These are phyloP conservation scores for Macrocentrus cingulum DNA, from an alignment of 1,140 invertebrate species.

Conservation along the genomic window DNA sequence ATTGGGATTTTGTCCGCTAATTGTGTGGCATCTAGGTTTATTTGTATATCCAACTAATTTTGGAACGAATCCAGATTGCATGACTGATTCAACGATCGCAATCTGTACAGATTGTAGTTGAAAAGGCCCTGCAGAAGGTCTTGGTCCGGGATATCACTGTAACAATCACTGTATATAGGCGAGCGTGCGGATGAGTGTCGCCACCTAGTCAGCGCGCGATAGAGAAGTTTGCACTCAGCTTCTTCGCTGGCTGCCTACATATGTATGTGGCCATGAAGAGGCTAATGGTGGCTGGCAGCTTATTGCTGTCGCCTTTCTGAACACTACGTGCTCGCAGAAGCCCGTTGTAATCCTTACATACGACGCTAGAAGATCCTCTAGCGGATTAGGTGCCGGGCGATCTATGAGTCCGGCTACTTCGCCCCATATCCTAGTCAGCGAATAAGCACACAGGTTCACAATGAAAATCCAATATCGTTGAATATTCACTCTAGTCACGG, in stretches of 20 bases:
- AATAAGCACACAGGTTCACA: background rate
- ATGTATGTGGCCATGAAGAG: conserved; percentile 10
- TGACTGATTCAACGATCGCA: too few relatives aligned
- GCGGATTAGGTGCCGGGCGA: conserved; percentile 38
- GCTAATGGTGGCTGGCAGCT: conserved; percentile 32
- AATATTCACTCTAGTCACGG: conserved; percentile 24
- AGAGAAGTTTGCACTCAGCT: conserved; percentile 42
- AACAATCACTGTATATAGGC: conserved; percentile 37
- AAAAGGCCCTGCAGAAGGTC: too few relatives aligned
- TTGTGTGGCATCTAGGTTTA: too few relatives aligned
- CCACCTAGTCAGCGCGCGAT: conserved; percentile 41
- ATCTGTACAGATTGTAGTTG: too few relatives aligned
- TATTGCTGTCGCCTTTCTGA: conserved; percentile 36
- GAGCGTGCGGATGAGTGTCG: conserved; percentile 9
- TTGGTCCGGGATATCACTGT: too few relatives aligned
- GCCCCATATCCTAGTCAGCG: too few relatives aligned
- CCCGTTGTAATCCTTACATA: conserved; percentile 50
- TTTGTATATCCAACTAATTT: too few relatives aligned
- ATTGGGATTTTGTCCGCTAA: too few relatives aligned
- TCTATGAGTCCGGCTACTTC: background rate
- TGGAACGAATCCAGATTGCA: too few relatives aligned
- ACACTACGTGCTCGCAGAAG: conserved; percentile 27
- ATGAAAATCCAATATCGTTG: conserved; percentile 15
- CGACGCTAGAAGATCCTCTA: conserved; percentile 37
- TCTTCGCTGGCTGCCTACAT: conserved; percentile 21